Conservation (phyloP, 2,797 vertebrate species). For the Strix occidentalis region DNA sequence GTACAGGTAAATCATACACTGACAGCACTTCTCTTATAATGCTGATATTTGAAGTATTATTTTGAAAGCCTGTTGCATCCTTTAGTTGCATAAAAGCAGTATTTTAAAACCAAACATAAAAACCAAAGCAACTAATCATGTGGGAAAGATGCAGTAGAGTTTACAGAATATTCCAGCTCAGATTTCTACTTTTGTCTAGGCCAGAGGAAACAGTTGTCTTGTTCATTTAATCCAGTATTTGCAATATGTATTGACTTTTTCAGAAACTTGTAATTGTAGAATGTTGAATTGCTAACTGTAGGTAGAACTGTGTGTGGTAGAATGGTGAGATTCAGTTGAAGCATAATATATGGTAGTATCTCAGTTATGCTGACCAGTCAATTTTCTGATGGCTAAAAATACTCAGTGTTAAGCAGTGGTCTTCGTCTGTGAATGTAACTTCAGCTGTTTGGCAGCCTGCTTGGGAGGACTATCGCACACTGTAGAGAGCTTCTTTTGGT, state of each 20-base stretch:
- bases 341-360: neutral
- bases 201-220: neutral
- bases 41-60: neutral
- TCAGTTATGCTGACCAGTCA: neutral
- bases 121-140: neutral
- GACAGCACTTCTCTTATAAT: neutral
- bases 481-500: neutral
- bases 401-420: neutral
- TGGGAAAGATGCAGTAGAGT: neutral
- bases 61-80: neutral
- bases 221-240: neutral
- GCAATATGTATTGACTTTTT: neutral
- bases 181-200: neutral
- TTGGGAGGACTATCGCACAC: neutral
- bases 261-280: neutral
- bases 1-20: neutral
- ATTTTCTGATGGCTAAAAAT: conserved; percentile 19
- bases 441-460: neutral
- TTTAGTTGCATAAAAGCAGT: neutral
- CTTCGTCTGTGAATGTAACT: neutral
- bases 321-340: neutral
- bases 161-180: neutral
- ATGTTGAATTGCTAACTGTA: neutral
- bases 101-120: neutral
- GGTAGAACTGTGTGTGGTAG: neutral